Conservation (phyloP, 1,140 invertebrate genomes). For the Atta cephalotes region DNA sequence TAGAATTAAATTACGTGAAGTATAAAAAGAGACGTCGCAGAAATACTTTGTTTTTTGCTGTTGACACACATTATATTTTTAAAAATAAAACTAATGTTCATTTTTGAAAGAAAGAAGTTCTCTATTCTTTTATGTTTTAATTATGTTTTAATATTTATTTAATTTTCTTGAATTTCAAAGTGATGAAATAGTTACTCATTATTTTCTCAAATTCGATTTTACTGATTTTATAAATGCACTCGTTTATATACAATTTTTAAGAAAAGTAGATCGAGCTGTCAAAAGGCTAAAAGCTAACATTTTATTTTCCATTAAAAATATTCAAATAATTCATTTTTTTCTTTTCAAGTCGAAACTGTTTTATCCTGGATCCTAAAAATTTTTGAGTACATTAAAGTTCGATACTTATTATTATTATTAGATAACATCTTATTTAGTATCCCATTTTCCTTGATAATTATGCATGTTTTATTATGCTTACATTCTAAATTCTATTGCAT, state of each 20-base stretch:
- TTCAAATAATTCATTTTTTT: constrained; percentile 21
- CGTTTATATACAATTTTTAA: constrained; percentile 43
- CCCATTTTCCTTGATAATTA: constrained; percentile 12
- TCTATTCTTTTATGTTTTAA: not conserved
- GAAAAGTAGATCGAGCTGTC: constrained; percentile 10
- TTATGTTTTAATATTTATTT: not conserved
- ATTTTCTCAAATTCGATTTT: not conserved
- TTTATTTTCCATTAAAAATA: not conserved
- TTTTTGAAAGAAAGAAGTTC: not conserved
- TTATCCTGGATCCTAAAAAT: not conserved
- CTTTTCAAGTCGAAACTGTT: not conserved
- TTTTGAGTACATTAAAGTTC: not conserved
- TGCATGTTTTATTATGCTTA: not conserved
- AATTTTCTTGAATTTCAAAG: not conserved
- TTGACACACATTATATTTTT: not conserved
- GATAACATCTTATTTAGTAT: not conserved
- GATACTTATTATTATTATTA: not conserved
- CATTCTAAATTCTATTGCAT: not conserved
- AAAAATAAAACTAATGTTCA: not conserved
- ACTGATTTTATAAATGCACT: constrained; percentile 30
- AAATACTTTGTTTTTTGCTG: not conserved
- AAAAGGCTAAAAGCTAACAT: constrained; percentile 45
- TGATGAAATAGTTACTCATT: not conserved
- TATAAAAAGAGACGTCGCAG: not conserved
- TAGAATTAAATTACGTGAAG: not conserved